Percentiles rank a stretch among this genome's conserved stretches.
Conservation (phyloP, 2,888 invertebrate genomes). For the Thymelicus lineola region DNA sequence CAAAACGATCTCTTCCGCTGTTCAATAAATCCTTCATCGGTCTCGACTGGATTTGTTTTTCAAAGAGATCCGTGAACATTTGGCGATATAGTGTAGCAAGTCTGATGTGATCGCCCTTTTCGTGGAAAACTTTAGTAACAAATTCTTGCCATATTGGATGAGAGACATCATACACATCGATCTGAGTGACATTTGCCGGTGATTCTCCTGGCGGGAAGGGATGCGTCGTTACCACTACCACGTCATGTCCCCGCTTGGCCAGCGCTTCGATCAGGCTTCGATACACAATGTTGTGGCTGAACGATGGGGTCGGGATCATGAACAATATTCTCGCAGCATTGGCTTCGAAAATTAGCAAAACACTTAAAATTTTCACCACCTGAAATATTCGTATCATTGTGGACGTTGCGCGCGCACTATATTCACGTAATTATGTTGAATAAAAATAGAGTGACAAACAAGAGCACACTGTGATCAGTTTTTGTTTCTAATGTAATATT, state of each 20-base stretch:
- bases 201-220: neutral
- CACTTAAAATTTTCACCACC: neutral
- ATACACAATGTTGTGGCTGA: conserved; percentile 10
- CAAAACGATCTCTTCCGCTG: no score
- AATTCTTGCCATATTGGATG: neutral
- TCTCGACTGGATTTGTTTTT: no score
- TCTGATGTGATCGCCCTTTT: no score
- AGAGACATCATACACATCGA: neutral
- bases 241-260: conserved; percentile 7
- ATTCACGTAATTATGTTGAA: no score
- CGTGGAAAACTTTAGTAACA: no score
- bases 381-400: neutral
- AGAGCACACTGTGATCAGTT: no score
- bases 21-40: no score
- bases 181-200: conserved; percentile 7
- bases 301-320: neutral
- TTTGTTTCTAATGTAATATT: no score
- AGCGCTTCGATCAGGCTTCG: conserved; percentile 5
- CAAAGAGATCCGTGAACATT: no score
- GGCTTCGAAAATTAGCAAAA: neutral
- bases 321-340: conserved; percentile 13
- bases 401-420: neutral
- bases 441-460: no score
- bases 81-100: no score
- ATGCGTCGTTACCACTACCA: conserved; percentile 8